Percentiles rank a stretch among this genome's conserved stretches.
phyloP scores from a whole-genome alignment of 2,797 vertebrate genomes.

The Fratercula arctica region DNA sequence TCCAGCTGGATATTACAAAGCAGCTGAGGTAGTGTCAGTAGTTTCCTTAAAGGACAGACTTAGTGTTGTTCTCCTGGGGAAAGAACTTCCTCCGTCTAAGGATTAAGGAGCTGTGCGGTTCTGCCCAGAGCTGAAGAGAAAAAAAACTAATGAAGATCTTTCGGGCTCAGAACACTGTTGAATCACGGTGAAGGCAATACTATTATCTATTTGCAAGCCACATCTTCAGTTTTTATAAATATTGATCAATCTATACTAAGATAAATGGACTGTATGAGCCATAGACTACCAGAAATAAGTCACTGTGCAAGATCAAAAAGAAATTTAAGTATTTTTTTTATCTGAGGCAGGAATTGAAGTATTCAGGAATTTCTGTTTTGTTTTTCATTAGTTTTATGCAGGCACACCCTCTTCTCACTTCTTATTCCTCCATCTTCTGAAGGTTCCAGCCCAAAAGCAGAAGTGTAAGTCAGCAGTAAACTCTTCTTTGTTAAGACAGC shows the following conservation, averaged over 20 bases:
- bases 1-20: neutral
- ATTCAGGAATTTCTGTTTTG: neutral
- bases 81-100: neutral
- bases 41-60: neutral
- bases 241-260: neutral
- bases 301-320: neutral
- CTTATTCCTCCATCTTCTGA: neutral
- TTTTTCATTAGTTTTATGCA: neutral
- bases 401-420: neutral
- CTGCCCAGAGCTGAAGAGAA: neutral
- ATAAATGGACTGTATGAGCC: neutral
- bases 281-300: neutral
- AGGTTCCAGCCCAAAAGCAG: neutral
- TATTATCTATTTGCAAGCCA: neutral
- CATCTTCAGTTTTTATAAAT: neutral
- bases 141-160: neutral
- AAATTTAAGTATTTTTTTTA: neutral
- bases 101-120: neutral
- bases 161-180: neutral
- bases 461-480: neutral
- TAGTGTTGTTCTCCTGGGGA: neutral
- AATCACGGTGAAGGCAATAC: neutral
- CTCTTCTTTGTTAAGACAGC: neutral
- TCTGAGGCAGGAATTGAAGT: neutral
- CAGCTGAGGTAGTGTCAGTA: neutral